Base-by-base conservation (phyloP, 2,797 vertebrate genomes). In the Mus spretus region DNA sequence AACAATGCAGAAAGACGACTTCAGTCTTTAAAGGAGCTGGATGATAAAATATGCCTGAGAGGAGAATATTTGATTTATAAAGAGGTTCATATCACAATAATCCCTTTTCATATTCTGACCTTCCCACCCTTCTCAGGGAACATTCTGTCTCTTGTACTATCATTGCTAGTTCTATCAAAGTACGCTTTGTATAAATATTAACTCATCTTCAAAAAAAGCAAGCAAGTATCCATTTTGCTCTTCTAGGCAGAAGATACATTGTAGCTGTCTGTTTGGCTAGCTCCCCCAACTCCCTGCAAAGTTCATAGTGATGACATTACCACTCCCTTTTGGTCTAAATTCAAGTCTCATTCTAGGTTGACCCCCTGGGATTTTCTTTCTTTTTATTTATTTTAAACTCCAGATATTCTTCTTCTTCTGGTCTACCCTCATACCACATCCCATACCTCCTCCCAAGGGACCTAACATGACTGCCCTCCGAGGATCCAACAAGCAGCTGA, bases 151-250 rank as follows among this genome's bases (percentile, higher is more conserved):
- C 89, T 61, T 59, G 7, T 50, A 34, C 57, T 93, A 81, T 95
- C 92, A 93, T 70, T 75, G 81, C 47, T 85, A 50, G 31, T 82
- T 96, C 89, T 67, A 93, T 93, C 96, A 89, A 96, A 95, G 84
- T 94, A 59, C 26, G 78, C 47, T 65, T 92, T 84, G 40, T 96
- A 89, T 94, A 96, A 97, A 97, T 94, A 97, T 95, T 86, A 97
- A 96, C 85, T 95, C 91, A 88, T 97, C 88, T 97, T 92, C 95
- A 91, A 83, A 96, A 96, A 91, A 96, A 93, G 67, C 78, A 85
- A 47, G 37, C 53, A 84, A 92, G 34, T 22, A 91, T 82, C 79
- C 91, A n/a, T 88, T 90, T 89, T 93, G 57, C 70, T 95, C 88
- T 89, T 80, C 86, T 44, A 88, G 63, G 65, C 24, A 97, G 84